Evolutionary conservation across 1,140 invertebrate genomes (phyloP).

Genomic region (Grapholita molesta): DNA sequence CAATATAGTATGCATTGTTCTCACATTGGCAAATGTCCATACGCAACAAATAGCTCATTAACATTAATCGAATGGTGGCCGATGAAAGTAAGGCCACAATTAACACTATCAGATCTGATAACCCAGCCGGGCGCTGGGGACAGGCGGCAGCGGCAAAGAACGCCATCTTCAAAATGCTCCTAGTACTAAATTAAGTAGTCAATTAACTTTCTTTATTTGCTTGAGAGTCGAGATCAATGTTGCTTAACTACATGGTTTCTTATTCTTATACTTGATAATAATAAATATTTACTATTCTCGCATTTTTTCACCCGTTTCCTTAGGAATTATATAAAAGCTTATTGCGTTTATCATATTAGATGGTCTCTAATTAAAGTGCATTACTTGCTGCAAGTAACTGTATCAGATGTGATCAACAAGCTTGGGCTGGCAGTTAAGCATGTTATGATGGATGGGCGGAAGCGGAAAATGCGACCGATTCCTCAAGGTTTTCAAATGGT

Average conservation of each 20-base stretch:
- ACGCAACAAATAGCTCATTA: conserved; percentile 10
- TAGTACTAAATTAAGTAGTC: too few relatives aligned
- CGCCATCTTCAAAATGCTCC: neutral
- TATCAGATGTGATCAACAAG: neutral
- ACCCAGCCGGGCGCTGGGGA: neutral
- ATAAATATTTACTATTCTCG: neutral
- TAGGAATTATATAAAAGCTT: neutral
- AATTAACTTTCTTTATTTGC: too few relatives aligned
- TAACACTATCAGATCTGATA: conserved; percentile 4
- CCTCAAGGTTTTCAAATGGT: neutral
- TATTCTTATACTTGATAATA: too few relatives aligned
- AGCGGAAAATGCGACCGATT: neutral
- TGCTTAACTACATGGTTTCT: too few relatives aligned
- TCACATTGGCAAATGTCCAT: conserved; percentile 4
- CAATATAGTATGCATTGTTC: neutral
- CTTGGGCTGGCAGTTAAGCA: neutral
- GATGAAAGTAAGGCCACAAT: conserved; percentile 2
- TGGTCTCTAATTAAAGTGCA: neutral
- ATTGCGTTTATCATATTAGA: neutral
- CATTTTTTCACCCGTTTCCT: too few relatives aligned
- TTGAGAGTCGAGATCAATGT: too few relatives aligned
- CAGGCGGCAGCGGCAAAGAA: neutral
- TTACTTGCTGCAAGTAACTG: neutral
- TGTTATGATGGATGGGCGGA: neutral
- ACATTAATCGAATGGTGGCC: neutral